Conservation (phyloP, 2,113 vertebrate species). For the Kryptolebias marmoratus region DNA sequence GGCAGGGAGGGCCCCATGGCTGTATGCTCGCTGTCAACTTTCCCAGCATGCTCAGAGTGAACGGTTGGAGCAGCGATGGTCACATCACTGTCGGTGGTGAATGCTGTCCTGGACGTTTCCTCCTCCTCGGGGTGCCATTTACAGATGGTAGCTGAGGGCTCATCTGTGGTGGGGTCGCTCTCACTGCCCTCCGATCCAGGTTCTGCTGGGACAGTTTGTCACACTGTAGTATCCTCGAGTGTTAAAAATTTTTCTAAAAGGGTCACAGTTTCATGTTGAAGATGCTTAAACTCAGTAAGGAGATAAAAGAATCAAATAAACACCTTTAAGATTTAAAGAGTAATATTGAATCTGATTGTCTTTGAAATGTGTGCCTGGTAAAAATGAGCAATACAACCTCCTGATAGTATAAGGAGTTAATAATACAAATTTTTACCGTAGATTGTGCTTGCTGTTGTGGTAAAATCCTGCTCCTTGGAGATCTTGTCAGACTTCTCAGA, state of each 20-base stretch:
- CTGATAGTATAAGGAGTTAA: background rate
- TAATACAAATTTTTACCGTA: constrained; percentile 12
- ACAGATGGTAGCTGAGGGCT: constrained; percentile 26
- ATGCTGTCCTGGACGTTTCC: background rate
- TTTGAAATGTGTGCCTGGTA: no score
- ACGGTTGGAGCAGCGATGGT: constrained; percentile 32
- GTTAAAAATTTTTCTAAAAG: background rate
- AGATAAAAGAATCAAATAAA: no score
- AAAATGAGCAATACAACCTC: background rate
- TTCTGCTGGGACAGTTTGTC: constrained; percentile 31
- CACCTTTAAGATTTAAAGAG: no score
- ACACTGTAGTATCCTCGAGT: background rate
- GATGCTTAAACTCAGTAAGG: no score
- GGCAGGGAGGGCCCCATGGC: constrained; percentile 58
- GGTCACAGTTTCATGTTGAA: no score
- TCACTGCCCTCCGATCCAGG: constrained; percentile 1
- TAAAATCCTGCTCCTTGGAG: constrained; percentile 15
- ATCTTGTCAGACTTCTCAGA: constrained; percentile 20
- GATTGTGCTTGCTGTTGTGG: background rate
- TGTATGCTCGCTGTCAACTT: constrained; percentile 14
- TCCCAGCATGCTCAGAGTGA: background rate
- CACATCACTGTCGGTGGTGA: constrained; percentile 32
- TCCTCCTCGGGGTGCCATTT: constrained; percentile 38
- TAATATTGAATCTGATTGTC: no score
- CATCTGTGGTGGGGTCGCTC: constrained; percentile 6